Base-by-base conservation (phyloP, 2,797 vertebrate genomes). In the Labeo calbasu region DNA sequence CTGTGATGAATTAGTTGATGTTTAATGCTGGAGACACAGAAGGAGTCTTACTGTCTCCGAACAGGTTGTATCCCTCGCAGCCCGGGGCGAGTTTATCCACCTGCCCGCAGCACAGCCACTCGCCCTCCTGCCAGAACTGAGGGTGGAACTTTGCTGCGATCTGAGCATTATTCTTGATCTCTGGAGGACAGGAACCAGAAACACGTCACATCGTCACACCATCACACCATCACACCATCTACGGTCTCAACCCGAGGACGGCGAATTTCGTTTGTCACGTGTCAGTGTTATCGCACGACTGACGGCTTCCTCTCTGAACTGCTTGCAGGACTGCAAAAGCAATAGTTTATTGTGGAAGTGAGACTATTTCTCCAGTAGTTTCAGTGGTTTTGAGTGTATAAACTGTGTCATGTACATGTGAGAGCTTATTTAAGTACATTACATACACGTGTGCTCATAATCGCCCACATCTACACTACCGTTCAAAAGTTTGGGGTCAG, bases 81-180 rank as follows among this genome's bases (percentile, higher is more conserved):
- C 97, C 98, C 0, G 91, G 94, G 0, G 98, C 97, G 89, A 95
- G 92, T 87, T 98, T 99, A 81, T 98, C 97, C 57, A 90, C 95
- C 93, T 99, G 98, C 55, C 97, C 94, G 57, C 98, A 99, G 92
- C 98, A 99, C 36, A 96, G 95, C 93, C 98, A 99, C 86, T 90
- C 89, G 70, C 97, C 97, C 2, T 98, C 97, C 88, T 95, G 93
- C 97, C 97, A 98, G 91, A 99, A 96, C 91, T 97, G 96, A 72
- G 97, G 96, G 87, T 99, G 98, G 78, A 97, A 99, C 93, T 98
- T 99, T 17, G 95, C 84, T 91, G 94, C 88, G 81, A 98, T 94
- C 69, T 91, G 89, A 0, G 90, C 85, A 90, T 99, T 99, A 87
- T 96, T 93, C 91, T 93, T 97, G 91, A 98, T 98, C 93, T 96